Conservation (phyloP, 1,140 invertebrate genomes). For the Zaprionus capensis region DNA sequence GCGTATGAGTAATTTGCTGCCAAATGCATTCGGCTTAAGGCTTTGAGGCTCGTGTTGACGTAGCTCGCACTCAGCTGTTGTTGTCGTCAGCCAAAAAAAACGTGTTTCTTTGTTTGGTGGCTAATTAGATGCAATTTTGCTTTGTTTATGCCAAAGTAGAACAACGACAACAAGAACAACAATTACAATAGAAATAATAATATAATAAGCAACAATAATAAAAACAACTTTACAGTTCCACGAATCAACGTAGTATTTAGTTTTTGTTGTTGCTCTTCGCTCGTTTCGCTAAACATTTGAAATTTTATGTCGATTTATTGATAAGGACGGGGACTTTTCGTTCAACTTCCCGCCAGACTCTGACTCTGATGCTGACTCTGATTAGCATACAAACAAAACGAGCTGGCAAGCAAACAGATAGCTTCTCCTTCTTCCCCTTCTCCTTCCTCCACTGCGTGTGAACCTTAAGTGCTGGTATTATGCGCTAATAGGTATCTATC, state of each 20-base stretch:
- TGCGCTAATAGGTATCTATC: slow-evolving; percentile 37
- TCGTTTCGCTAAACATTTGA: slow-evolving; percentile 45
- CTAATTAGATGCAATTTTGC: slow-evolving; percentile 43
- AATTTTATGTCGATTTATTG: slow-evolving; percentile 54
- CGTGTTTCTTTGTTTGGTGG: slow-evolving; percentile 17
- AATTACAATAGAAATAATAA: slow-evolving; percentile 24
- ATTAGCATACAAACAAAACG: slow-evolving; percentile 74
- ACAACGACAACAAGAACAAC: slow-evolving; percentile 6
- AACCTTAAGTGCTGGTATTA: slow-evolving; percentile 42
- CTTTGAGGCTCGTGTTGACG: slow-evolving; percentile 19
- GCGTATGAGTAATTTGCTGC: slow-evolving; percentile 44
- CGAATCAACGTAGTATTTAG: slow-evolving; percentile 31
- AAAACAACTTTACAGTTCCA: slow-evolving; percentile 33
- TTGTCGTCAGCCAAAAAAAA: not conserved
- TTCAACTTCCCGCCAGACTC: not conserved
- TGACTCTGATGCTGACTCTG: not conserved
- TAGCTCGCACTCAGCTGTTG: slow-evolving; percentile 9
- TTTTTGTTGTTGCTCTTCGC: slow-evolving; percentile 5
- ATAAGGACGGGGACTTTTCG: slow-evolving; percentile 54
- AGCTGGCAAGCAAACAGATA: not conserved
- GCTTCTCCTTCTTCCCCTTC: not conserved
- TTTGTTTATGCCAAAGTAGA: slow-evolving; percentile 19
- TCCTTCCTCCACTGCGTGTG: slow-evolving; percentile 32
- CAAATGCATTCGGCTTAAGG: slow-evolving; percentile 18
- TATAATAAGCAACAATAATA: slow-evolving; percentile 10